Conservation (phyloP, 92 coral and sea anemone species). For the Diadumene lineata region DNA sequence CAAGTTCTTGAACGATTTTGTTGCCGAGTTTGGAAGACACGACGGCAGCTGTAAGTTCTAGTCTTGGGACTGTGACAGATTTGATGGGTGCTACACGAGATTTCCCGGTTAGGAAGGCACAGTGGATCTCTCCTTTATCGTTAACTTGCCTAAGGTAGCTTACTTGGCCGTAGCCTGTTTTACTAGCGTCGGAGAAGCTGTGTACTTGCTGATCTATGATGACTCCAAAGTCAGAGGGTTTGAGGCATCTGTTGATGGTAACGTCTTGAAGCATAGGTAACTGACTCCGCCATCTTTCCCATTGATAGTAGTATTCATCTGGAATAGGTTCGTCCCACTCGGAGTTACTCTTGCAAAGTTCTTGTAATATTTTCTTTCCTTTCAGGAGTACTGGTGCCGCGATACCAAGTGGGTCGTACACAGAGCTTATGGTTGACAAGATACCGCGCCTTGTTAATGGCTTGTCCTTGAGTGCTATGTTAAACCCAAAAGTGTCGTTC, state of each 20-base stretch:
- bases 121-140: slow-evolving; percentile 16
- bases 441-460: slow-evolving; percentile 46
- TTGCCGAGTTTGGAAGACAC: slow-evolving; percentile 49
- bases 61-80: slow-evolving; percentile 39
- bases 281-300: slow-evolving; percentile 50
- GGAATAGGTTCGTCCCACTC: slow-evolving; percentile 50
- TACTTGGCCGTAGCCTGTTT: slow-evolving; percentile 38
- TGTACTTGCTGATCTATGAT: slow-evolving; percentile 22
- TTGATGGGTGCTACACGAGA: slow-evolving; percentile 38
- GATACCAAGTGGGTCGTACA: slow-evolving; percentile 44
- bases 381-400: slow-evolving; percentile 42
- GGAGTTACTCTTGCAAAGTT: slow-evolving; percentile 33
- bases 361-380: slow-evolving; percentile 44
- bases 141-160: slow-evolving; percentile 34
- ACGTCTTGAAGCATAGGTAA: slow-evolving; percentile 25
- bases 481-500: too few species aligned
- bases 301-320: slow-evolving; percentile 32
- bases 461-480: too few species aligned
- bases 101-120: slow-evolving; percentile 43
- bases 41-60: slow-evolving; percentile 62
- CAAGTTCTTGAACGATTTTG: slow-evolving; percentile 34
- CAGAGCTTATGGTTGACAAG: slow-evolving; percentile 43
- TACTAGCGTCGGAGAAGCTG: slow-evolving; percentile 48
- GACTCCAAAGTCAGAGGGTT: slow-evolving; percentile 39
- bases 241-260: slow-evolving; percentile 37